These are phyloP conservation scores for Nesidiocoris tenuis DNA, from an alignment of 2,888 invertebrate genomes.

Conservation along the genomic window DNA sequence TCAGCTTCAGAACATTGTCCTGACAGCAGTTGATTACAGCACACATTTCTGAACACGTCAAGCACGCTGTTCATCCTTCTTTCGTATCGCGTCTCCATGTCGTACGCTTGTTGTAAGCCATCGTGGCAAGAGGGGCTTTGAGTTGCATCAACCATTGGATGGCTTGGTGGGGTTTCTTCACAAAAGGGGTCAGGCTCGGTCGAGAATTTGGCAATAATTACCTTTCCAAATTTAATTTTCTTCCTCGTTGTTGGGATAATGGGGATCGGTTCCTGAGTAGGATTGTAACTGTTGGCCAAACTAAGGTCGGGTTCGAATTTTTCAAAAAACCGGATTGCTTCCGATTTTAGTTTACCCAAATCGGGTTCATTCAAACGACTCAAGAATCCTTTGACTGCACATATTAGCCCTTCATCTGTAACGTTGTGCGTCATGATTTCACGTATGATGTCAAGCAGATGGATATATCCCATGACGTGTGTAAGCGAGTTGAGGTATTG, in stretches of 20 bases:
- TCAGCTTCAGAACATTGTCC: not conserved
- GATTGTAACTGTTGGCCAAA: not conserved
- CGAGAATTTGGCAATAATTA: not conserved
- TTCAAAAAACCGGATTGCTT: not conserved
- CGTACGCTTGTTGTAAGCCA: not conserved
- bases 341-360: not conserved
- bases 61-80: not conserved
- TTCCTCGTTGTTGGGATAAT: too few species aligned
- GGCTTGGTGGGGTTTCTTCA: not conserved
- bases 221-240: not conserved
- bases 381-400: not conserved
- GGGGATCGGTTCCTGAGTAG: not conserved
- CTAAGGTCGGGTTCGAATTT: not conserved
- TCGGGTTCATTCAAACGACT: not conserved
- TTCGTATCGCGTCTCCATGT: not conserved
- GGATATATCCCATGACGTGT: not conserved
- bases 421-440: not conserved
- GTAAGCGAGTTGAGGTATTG: constrained; percentile 4
- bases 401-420: not conserved
- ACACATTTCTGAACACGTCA: not conserved
- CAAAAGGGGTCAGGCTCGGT: not conserved
- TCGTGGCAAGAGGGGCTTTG: not conserved
- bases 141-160: not conserved
- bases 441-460: not conserved
- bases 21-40: not conserved